phyloP scores from a whole-genome alignment of 2,888 invertebrate species.

The Amitus sp. region DNA sequence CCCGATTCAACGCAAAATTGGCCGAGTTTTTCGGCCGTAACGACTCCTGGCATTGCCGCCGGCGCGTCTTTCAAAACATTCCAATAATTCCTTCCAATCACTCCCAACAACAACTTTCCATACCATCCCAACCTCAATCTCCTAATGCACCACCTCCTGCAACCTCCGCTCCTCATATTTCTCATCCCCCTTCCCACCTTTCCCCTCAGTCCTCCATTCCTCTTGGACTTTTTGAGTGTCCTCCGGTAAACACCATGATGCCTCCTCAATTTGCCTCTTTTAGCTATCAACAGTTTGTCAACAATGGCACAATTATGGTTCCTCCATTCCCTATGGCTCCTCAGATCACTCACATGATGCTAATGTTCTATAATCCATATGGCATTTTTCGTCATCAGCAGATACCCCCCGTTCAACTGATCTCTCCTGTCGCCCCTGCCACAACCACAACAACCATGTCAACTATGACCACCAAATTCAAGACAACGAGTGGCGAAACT shows the following conservation, averaged over 20 bases:
- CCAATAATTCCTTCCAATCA: too few species aligned
- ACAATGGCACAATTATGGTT: constrained; percentile 68
- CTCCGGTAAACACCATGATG: constrained; percentile 60
- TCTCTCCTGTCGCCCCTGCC: constrained; percentile 65
- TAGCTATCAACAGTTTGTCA: constrained; percentile 71
- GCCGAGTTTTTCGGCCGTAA: too few species aligned
- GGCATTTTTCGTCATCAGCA: constrained; percentile 69
- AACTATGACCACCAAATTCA: constrained; percentile 39
- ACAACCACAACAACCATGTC: constrained; percentile 50
- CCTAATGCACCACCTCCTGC: too few species aligned
- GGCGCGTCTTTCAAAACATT: too few species aligned
- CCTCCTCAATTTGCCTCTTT: constrained; percentile 66
- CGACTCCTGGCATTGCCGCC: too few species aligned
- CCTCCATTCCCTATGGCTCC: constrained; percentile 69
- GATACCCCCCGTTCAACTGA: constrained; percentile 66
- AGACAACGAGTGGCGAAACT: constrained; percentile 31
- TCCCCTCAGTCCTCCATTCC: constrained; percentile 54
- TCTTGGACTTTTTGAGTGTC: constrained; percentile 61
- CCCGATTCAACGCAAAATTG: too few species aligned
- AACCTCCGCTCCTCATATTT: constrained; percentile 49
- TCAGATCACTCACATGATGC: constrained; percentile 68
- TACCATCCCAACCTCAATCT: too few species aligned
- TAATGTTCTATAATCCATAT: constrained; percentile 67
- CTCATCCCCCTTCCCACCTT: constrained; percentile 14
- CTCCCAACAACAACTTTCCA: too few species aligned